Percentiles rank a stretch among this genome's conserved stretches.
Conservation (phyloP, 2,113 vertebrate species). For the Pseudopipra pipra region DNA sequence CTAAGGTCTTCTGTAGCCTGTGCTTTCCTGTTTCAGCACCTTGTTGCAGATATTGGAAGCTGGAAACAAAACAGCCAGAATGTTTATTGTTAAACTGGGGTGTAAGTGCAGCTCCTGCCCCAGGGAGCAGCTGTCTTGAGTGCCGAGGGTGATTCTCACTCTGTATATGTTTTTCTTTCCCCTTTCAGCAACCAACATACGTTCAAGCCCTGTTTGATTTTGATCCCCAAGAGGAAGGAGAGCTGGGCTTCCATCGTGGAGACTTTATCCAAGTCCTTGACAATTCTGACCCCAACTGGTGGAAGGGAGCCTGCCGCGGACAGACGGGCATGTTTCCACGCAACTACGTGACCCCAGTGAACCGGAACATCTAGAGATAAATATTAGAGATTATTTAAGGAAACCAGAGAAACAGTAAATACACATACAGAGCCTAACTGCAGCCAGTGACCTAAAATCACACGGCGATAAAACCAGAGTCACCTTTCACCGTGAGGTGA, state of each 20-base stretch:
- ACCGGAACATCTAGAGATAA: constrained; percentile 90
- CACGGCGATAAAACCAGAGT: constrained; percentile 61
- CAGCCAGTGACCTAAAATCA: constrained; percentile 71
- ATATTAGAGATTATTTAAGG: constrained; percentile 77
- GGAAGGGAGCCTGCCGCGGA: constrained; percentile 97
- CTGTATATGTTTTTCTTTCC: background rate
- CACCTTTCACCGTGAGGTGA: constrained; percentile 65
- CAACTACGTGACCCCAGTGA: constrained; percentile 97
- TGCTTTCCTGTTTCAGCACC: background rate
- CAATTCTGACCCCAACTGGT: constrained; percentile 99
- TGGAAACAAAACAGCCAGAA: background rate
- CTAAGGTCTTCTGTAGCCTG: background rate
- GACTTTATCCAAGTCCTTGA: constrained; percentile 99
- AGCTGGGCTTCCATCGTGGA: constrained; percentile 95
- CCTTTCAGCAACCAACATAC: constrained; percentile 85
- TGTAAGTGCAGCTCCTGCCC: background rate
- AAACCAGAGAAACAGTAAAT: constrained; percentile 68
- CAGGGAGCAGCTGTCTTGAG: background rate
- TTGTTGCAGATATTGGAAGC: background rate
- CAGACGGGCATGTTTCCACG: constrained; percentile 99
- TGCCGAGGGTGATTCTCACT: background rate
- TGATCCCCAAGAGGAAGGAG: constrained; percentile 97
- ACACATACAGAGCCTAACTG: constrained; percentile 70
- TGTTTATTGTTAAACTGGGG: background rate
- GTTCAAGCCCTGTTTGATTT: constrained; percentile 99